phyloP scores from a whole-genome alignment of 2,113 vertebrate species.

The Forbesichthys papilliferus region DNA sequence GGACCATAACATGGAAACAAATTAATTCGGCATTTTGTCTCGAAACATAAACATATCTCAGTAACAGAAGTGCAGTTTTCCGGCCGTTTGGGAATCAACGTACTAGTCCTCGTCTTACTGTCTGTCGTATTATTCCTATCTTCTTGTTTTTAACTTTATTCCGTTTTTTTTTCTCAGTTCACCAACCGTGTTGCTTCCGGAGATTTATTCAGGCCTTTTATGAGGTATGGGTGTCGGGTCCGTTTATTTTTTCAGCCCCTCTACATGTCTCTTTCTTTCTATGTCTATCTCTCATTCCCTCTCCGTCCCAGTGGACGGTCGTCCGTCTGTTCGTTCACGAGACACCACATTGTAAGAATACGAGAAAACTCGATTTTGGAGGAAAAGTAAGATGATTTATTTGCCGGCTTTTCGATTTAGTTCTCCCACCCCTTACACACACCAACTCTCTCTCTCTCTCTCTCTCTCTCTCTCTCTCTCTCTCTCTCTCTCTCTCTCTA shows the following conservation, averaged over 20 bases:
- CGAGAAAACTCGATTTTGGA: slow-evolving; percentile 24
- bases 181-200: neutral
- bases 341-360: slow-evolving; percentile 6
- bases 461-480: slow-evolving; percentile 73
- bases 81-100: too few species aligned
- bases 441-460: slow-evolving; percentile 88
- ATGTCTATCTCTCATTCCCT: slow-evolving; percentile 53
- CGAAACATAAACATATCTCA: too few species aligned
- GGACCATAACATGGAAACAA: neutral
- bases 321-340: too few species aligned
- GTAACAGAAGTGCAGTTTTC: too few species aligned
- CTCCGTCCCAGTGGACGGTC: slow-evolving; percentile 47
- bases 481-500: slow-evolving; percentile 50
- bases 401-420: slow-evolving; percentile 91
- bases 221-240: neutral
- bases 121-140: neutral
- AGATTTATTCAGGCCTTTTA: neutral
- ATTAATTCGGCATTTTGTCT: neutral
- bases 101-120: neutral
- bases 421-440: slow-evolving; percentile 70
- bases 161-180: neutral
- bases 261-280: neutral
- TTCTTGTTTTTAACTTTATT: neutral
- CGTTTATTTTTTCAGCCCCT: neutral
- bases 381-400: slow-evolving; percentile 94